Evolutionary conservation across 2,113 vertebrate species (phyloP).

Genomic region (Cygnus atratus): DNA sequence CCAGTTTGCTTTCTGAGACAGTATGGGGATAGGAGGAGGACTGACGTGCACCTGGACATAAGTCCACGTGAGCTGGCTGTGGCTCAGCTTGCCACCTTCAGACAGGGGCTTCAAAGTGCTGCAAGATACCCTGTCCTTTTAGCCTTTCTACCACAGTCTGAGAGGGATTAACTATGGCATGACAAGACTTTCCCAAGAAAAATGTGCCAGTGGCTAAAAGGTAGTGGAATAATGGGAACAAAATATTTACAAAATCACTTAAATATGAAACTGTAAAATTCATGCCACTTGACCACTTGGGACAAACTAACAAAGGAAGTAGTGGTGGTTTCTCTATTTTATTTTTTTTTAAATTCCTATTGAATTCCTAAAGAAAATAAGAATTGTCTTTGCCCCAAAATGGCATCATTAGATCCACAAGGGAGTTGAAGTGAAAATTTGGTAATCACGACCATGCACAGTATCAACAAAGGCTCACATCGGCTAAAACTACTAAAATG

Average conservation of each 20-base stretch:
- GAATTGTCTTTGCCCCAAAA: not conserved
- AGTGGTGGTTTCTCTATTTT: not conserved
- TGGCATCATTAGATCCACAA: not conserved
- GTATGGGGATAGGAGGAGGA: not conserved
- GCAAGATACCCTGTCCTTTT: not conserved
- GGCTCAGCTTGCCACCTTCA: not conserved
- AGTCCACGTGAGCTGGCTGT: not conserved
- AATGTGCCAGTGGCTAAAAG: not conserved
- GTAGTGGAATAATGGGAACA: not conserved
- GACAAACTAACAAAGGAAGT: not conserved
- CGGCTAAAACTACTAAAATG: not conserved
- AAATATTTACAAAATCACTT: not conserved
- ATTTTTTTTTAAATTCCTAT: not conserved
- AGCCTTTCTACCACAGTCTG: not conserved
- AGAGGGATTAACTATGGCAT: not conserved
- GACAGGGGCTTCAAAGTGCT: not conserved
- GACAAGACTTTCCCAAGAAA: not conserved
- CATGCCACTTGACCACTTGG: not conserved
- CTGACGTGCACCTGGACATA: not conserved
- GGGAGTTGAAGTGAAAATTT: not conserved
- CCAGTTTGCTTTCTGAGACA: not conserved
- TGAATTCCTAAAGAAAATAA: not conserved
- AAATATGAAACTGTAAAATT: not conserved
- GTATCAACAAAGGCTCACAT: not conserved
- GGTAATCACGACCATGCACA: not conserved